phyloP scores from a whole-genome alignment of 92 coral and sea anemone genomes.

The Desmophyllum pertusum region DNA sequence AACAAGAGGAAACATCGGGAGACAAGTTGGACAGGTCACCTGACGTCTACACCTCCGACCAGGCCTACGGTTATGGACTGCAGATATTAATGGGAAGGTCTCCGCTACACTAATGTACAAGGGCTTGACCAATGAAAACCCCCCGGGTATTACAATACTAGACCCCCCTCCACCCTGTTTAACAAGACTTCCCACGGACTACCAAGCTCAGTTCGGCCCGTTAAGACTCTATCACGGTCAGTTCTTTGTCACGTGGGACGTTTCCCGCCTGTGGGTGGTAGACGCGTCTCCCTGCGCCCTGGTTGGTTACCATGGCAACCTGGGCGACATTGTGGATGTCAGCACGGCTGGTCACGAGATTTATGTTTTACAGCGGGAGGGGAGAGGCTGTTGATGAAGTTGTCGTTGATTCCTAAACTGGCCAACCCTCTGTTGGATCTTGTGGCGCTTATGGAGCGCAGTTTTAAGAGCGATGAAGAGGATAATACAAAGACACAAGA shows the following conservation, averaged over 20 bases:
- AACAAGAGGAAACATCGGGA: slow-evolving; percentile 52
- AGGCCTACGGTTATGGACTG: slow-evolving; percentile 92
- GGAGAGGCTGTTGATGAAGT: slow-evolving; percentile 68
- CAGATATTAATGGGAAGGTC: slow-evolving; percentile 78
- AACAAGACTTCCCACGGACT: slow-evolving; percentile 40
- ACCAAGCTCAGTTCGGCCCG: slow-evolving; percentile 76
- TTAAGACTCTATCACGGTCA: slow-evolving; percentile 77
- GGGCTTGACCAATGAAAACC: slow-evolving; percentile 78
- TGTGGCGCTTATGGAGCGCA: slow-evolving; percentile 31
- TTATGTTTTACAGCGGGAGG: slow-evolving; percentile 74
- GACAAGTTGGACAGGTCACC: slow-evolving; percentile 21
- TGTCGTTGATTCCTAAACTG: slow-evolving; percentile 75
- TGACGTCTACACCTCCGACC: slow-evolving; percentile 77
- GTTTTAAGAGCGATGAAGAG: slow-evolving; percentile 20
- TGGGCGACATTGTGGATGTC: slow-evolving; percentile 83
- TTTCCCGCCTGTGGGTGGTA: slow-evolving; percentile 83
- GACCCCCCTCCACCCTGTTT: slow-evolving; percentile 51
- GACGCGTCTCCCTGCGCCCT: slow-evolving; percentile 85
- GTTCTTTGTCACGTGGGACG: slow-evolving; percentile 92
- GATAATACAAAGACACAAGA: not conserved
- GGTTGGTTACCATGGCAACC: slow-evolving; percentile 80
- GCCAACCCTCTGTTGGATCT: slow-evolving; percentile 76
- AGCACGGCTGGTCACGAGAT: slow-evolving; percentile 91
- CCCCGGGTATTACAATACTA: slow-evolving; percentile 82
- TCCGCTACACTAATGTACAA: slow-evolving; percentile 93